Conservation (phyloP, 2,797 vertebrate genomes). For the Amblyopsis hoosieri region DNA sequence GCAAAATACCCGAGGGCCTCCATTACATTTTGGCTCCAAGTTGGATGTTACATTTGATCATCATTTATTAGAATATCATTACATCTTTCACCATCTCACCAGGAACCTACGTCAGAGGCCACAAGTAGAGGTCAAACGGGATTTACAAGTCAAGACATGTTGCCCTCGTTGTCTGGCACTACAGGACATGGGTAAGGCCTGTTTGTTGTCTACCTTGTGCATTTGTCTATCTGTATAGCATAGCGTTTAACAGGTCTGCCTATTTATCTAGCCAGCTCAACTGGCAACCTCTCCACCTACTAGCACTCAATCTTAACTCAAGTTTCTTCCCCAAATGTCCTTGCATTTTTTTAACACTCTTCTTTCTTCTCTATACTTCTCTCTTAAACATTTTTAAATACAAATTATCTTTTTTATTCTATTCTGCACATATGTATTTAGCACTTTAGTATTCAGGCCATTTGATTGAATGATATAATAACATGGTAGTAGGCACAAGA, state of each 20-base stretch:
- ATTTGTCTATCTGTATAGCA: neutral
- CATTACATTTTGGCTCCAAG: constrained; percentile 3
- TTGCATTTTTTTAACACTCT: no score
- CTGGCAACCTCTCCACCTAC: no score
- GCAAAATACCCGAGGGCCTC: constrained; percentile 15
- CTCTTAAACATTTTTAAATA: no score
- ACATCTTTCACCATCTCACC: constrained; percentile 20
- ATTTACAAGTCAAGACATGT: constrained; percentile 25
- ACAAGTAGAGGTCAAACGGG: constrained; percentile 20
- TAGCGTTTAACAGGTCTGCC: neutral
- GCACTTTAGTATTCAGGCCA: no score
- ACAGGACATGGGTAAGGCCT: constrained; percentile 55
- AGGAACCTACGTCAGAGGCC: constrained; percentile 51
- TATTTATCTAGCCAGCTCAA: neutral
- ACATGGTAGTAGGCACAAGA: no score
- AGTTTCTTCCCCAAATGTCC: no score
- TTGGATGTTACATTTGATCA: constrained; percentile 13
- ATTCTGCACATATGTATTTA: no score
- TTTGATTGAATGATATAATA: no score
- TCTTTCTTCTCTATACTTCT: no score
- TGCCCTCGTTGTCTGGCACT: constrained; percentile 31
- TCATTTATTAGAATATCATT: constrained; percentile 2
- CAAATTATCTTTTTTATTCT: no score
- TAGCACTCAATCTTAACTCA: no score
- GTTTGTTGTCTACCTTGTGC: neutral